Evolutionary conservation across 1,140 invertebrate genomes (phyloP).

Genomic region (Stenopsyche tienmushanensis): DNA sequence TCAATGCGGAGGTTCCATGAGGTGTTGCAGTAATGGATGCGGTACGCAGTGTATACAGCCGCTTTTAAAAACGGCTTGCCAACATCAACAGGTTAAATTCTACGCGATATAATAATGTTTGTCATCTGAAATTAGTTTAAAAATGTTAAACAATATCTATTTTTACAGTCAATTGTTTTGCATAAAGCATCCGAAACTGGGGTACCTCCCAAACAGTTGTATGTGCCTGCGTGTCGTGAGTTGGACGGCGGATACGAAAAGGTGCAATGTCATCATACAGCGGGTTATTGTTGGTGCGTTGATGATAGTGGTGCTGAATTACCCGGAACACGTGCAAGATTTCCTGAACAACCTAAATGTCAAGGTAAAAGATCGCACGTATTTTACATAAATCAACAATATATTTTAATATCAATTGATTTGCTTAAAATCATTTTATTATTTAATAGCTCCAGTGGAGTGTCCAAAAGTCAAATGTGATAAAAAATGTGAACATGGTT

Average conservation of each 20-base stretch:
- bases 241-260: conserved; percentile 72
- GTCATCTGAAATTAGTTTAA: too few species aligned
- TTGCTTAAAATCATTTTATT: too few species aligned
- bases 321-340: conserved; percentile 58
- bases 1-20: conserved; percentile 66
- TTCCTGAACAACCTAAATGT: conserved; percentile 48
- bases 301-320: conserved; percentile 80
- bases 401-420: conserved; percentile 2
- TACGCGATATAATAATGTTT: too few species aligned
- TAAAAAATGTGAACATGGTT: conserved; percentile 68
- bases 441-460: conserved; percentile 49
- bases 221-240: conserved; percentile 75
- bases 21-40: conserved; percentile 85
- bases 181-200: conserved; percentile 75
- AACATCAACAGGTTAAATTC: conserved; percentile 60
- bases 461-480: conserved; percentile 66
- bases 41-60: conserved; percentile 77
- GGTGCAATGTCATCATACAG: conserved; percentile 76
- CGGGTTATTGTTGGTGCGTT: conserved; percentile 86
- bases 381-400: not conserved
- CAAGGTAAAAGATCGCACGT: conserved; percentile 32
- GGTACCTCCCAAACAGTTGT: conserved; percentile 69
- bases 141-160: not conserved
- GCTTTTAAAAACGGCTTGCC: conserved; percentile 74
- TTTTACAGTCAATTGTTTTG: conserved; percentile 60